phyloP scores from a whole-genome alignment of 2,888 invertebrate species.

The Rhyacophila evoluta region DNA sequence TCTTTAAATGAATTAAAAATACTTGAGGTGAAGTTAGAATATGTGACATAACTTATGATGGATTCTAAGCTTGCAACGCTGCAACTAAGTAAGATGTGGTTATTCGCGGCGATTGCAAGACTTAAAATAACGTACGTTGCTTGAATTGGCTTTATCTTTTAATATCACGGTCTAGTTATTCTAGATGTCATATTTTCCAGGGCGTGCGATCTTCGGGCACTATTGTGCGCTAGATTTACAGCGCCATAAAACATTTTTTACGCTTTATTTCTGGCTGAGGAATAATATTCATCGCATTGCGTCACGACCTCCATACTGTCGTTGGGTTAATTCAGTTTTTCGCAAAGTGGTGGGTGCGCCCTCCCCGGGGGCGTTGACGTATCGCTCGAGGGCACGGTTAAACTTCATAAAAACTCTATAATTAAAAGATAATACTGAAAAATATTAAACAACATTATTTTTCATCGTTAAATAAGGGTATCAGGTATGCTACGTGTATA shows the following conservation, averaged over 20 bases:
- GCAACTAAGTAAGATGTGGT: no score
- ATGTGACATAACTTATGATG: no score
- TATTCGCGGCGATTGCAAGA: no score
- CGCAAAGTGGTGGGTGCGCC: not conserved
- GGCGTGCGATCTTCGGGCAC: not conserved
- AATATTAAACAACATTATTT: no score
- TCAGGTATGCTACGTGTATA: no score
- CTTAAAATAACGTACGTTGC: no score
- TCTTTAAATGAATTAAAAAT: no score
- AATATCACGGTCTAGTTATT: conserved; percentile 14
- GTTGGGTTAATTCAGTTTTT: not conserved
- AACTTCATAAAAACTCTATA: no score
- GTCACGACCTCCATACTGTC: not conserved
- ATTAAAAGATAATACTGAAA: no score
- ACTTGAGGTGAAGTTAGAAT: no score
- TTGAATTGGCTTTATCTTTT: not conserved
- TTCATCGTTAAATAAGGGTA: no score
- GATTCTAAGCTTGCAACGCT: no score
- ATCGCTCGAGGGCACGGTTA: not conserved
- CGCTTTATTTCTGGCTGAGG: not conserved
- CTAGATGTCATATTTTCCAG: not conserved
- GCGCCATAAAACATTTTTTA: conserved; percentile 12
- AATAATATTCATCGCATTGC: conserved; percentile 9
- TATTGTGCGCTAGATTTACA: conserved; percentile 13
- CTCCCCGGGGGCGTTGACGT: not conserved